Conservation (phyloP, 2,888 invertebrate genomes). For the Melieria omissa region DNA sequence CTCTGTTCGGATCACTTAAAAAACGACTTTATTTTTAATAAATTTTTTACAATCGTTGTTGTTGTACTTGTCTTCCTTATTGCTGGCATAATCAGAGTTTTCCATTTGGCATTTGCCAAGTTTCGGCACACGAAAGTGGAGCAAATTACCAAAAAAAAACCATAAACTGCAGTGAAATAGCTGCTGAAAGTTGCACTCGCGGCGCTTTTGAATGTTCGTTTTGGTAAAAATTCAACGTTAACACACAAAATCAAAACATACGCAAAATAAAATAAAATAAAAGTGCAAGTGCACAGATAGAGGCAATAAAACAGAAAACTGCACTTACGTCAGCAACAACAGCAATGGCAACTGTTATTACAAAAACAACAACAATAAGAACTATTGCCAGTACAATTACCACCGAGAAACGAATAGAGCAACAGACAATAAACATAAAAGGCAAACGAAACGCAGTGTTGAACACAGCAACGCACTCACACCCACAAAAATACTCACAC, state of each 20-base stretch:
- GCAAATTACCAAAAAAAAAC: background rate
- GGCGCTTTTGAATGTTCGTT: no score
- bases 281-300: background rate
- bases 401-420: no score
- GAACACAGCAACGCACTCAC: background rate
- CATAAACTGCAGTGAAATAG: background rate
- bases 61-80: no score
- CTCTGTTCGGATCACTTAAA: no score
- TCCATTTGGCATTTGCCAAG: no score
- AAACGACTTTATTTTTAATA: no score
- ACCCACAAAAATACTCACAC: background rate
- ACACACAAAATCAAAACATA: no score
- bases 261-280: no score
- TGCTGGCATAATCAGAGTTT: no score
- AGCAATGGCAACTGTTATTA: slow-evolving; percentile 30
- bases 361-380: slow-evolving; percentile 17
- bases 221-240: no score
- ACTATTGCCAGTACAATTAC: background rate
- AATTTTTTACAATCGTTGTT: no score
- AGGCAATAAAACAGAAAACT: slow-evolving; percentile 58
- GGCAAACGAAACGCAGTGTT: background rate
- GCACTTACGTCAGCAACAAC: slow-evolving; percentile 54
- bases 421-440: background rate
- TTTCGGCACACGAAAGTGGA: background rate
- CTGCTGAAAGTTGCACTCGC: no score